A percentile compares a stretch with the other conserved stretches of the same genome.
These are phyloP conservation scores for Syngnathoides biaculeatus DNA, from an alignment of 2,113 vertebrate genomes.

Conservation along the genomic window DNA sequence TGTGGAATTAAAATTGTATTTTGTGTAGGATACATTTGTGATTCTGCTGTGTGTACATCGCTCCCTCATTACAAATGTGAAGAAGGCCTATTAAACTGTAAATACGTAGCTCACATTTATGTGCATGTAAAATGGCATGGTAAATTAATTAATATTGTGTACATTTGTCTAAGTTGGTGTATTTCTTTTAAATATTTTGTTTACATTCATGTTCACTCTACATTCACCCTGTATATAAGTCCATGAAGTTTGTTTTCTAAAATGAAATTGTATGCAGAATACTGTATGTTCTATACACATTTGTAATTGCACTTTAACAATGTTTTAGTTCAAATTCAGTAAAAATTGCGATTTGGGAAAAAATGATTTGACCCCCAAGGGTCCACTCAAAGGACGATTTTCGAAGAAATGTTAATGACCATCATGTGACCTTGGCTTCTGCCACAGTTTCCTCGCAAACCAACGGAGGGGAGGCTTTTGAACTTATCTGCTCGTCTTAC, in stretches of 20 bases:
- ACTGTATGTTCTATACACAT: background rate
- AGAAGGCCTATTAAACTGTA: background rate
- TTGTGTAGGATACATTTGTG: no score
- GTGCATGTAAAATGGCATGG: no score
- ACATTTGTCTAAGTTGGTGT: background rate
- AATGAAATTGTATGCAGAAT: no score
- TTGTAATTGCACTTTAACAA: background rate
- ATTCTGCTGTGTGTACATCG: no score
- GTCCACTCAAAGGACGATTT: background rate
- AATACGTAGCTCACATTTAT: background rate
- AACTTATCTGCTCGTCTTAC: slow-evolving; percentile 43
- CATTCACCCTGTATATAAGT: no score
- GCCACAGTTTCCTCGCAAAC: background rate
- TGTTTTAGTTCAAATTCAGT: background rate
- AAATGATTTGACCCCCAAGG: background rate
- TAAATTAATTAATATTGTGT: no score
- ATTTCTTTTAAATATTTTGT: background rate
- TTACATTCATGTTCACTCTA: no score
- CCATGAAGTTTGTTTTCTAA: no score
- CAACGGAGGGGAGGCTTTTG: background rate
- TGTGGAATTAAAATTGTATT: no score
- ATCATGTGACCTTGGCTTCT: background rate
- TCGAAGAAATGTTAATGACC: background rate
- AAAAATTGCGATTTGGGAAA: background rate
- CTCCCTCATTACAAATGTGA: background rate